Percentiles rank a stretch among this genome's conserved stretches.
These are phyloP conservation scores for Andrena fulva DNA, from an alignment of 2,888 invertebrate species.

Conservation along the genomic window DNA sequence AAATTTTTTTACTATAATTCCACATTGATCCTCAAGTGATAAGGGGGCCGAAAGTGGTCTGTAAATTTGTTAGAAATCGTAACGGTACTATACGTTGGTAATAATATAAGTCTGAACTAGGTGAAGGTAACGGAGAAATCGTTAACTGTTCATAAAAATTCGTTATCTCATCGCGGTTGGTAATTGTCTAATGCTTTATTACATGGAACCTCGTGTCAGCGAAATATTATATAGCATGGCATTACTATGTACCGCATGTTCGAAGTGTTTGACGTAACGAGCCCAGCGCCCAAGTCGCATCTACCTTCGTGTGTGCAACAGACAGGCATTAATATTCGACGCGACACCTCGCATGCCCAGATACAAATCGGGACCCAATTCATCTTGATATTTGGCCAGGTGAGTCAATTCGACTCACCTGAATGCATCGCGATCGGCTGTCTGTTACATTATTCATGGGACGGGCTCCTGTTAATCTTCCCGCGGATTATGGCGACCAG, in stretches of 20 bases:
- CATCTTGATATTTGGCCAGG: constrained; percentile 59
- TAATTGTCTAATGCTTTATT: constrained; percentile 12
- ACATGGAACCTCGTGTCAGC: neutral
- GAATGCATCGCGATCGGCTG: constrained; percentile 18
- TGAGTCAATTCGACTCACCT: constrained; percentile 51
- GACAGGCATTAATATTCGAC: constrained; percentile 63
- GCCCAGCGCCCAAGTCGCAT: constrained; percentile 21
- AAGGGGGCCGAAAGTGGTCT: too few relatives aligned
- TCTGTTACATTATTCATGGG: constrained; percentile 65
- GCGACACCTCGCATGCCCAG: constrained; percentile 42
- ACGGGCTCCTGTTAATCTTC: constrained; percentile 44
- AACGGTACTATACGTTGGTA: neutral
- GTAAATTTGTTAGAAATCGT: too few relatives aligned
- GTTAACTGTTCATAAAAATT: constrained; percentile 16
- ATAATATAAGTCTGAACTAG: constrained; percentile 20
- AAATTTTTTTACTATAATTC: too few relatives aligned
- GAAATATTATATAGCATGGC: neutral
- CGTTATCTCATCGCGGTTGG: neutral
- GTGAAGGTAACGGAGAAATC: constrained; percentile 23
- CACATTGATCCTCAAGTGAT: too few relatives aligned
- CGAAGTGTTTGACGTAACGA: constrained; percentile 1
- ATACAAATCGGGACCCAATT: constrained; percentile 66
- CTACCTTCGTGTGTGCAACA: constrained; percentile 27
- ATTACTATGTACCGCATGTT: neutral
- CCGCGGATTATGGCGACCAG: constrained; percentile 33